Conservation (phyloP, 2,888 invertebrate species). For the Xestia ashworthii region DNA sequence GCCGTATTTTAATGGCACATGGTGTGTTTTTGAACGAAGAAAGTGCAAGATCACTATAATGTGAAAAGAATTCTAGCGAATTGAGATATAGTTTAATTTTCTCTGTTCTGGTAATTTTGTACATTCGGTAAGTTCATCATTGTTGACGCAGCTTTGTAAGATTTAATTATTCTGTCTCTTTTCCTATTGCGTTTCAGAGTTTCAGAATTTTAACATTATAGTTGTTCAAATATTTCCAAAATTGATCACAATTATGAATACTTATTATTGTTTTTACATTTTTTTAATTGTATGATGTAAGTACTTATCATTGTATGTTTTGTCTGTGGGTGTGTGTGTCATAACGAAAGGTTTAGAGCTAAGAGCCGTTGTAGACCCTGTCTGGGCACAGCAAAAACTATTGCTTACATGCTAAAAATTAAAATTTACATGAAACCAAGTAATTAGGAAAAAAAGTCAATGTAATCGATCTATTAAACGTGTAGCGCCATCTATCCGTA, state of each 20-base stretch:
- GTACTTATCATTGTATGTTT: background rate
- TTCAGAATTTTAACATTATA: background rate
- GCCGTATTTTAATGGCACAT: background rate
- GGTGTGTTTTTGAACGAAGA: background rate
- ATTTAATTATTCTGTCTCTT: background rate
- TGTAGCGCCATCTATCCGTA: background rate
- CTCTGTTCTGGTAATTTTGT: background rate
- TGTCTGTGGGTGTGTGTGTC: too few relatives aligned
- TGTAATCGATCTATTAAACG: background rate
- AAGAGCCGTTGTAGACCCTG: too few relatives aligned
- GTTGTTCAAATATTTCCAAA: background rate
- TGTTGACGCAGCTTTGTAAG: too few relatives aligned
- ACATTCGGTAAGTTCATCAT: too few relatives aligned
- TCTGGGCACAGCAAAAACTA: too few relatives aligned
- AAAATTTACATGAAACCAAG: too few relatives aligned
- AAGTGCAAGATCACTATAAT: background rate
- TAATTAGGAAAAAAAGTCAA: too few relatives aligned
- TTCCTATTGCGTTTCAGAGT: background rate
- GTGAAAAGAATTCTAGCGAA: background rate
- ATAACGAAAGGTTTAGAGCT: too few relatives aligned
- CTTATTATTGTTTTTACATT: background rate
- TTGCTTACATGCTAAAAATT: too few relatives aligned
- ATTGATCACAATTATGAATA: background rate
- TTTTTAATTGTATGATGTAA: background rate
- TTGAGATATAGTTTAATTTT: background rate